Evolutionary conservation across 92 coral and sea anemone species (phyloP), one percentile per base, ranked within the genome.

Genomic region (Palythoa caribaeorum): DNA sequence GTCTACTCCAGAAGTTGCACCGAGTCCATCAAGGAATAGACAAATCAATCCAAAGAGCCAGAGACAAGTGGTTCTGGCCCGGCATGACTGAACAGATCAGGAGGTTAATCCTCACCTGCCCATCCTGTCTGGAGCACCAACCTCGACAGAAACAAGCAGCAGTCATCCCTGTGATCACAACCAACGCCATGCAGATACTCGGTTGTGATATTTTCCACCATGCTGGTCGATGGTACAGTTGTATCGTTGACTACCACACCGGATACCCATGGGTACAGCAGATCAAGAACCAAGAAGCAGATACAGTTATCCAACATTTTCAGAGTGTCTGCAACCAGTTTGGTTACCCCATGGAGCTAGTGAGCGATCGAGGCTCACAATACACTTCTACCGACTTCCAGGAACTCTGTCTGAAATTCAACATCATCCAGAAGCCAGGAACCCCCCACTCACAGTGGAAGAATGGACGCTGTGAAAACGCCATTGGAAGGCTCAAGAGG

Each of bases 41-140:
- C 87, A 90, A 90, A 90, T 90, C 90, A 76, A 90, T 86, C 90
- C 92, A 90, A 87, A 90, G 91, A 90, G 88, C 93, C 74, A 80
- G 93, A 73, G 91, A 90, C 91, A 90, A 87, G 88, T 90, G 91
- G 91, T 90, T 90, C 87, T 90, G 93, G 88, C 93, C 93, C 89
- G 90, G 78, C 90, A 90, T 87, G 93, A 70, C 91, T 71, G 88
- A 60, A 80, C 91, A 87, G 91, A 90, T 90, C 88, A 90, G 91
- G 93, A 90, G 77, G 90, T 77, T 90, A 71, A 90, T 90, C 85
- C 91, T 90, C 66, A 87, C 93, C 84, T 90, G 93, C 88, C 91
- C 93, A 87, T 90, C 93, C 91, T 90, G 91, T 87, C 93, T 90
- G 91, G 93, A 90, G 88, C 91, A 87, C 90, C 93, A 90, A 87